Conservation (phyloP, 1,140 invertebrate genomes). For the Scaptomyza graminum region DNA sequence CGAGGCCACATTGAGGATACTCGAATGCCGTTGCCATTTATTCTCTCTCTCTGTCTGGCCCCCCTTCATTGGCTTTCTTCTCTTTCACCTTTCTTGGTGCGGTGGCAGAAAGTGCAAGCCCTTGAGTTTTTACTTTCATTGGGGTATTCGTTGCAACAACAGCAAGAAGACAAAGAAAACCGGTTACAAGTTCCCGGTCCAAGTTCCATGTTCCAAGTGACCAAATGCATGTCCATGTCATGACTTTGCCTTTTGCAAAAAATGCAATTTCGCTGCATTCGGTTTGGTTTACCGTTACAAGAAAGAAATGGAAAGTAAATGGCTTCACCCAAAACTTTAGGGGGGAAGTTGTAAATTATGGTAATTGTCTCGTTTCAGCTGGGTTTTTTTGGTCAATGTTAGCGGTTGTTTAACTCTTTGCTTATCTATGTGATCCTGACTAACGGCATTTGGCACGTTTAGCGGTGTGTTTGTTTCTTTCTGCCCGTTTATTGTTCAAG, state of each 20-base stretch:
- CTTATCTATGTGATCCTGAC: slow-evolving; percentile 58
- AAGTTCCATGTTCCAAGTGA: slow-evolving; percentile 39
- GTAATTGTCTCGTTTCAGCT: slow-evolving; percentile 65
- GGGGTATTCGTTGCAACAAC: slow-evolving; percentile 9
- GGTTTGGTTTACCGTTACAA: slow-evolving; percentile 68
- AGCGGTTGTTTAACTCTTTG: slow-evolving; percentile 37
- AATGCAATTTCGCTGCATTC: slow-evolving; percentile 62
- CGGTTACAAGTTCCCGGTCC: slow-evolving; percentile 51
- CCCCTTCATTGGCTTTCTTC: slow-evolving; percentile 40
- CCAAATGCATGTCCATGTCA: slow-evolving; percentile 31
- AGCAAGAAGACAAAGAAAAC: slow-evolving; percentile 26
- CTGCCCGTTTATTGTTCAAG: slow-evolving; percentile 9
- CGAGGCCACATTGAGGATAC: slow-evolving; percentile 59
- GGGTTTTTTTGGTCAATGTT: slow-evolving; percentile 22
- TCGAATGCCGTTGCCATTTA: slow-evolving; percentile 23
- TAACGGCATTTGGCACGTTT: slow-evolving; percentile 59
- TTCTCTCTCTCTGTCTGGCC: slow-evolving; percentile 33
- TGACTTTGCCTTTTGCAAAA: slow-evolving; percentile 39
- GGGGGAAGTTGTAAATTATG: slow-evolving; percentile 65
- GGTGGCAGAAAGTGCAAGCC: slow-evolving; percentile 80
- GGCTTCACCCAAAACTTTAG: slow-evolving; percentile 12
- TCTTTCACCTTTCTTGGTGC: slow-evolving; percentile 37
- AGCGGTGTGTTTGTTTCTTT: slow-evolving; percentile 9
- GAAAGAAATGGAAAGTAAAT: slow-evolving; percentile 77
- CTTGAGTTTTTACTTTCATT: slow-evolving; percentile 84